A percentile compares a stretch with the other conserved stretches of the same genome.
These are phyloP conservation scores for Platycheirus rosarum DNA, from an alignment of 2,888 invertebrate species.

Conservation along the genomic window DNA sequence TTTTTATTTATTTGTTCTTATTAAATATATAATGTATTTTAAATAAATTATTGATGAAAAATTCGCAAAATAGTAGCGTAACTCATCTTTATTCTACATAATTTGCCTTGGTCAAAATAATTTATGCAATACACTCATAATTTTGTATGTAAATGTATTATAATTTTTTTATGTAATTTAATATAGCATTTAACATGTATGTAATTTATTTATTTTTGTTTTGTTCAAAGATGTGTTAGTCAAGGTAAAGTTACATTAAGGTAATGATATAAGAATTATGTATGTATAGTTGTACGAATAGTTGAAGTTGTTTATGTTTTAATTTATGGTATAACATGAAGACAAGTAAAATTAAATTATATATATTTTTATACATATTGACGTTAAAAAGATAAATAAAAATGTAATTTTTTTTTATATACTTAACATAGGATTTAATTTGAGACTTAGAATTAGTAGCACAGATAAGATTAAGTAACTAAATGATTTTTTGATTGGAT, in stretches of 20 bases:
- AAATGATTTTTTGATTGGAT: slow-evolving; percentile 74
- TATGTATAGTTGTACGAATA: slow-evolving; percentile 66
- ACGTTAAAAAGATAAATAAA: too few species aligned
- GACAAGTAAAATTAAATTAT: background rate
- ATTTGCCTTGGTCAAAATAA: slow-evolving; percentile 69
- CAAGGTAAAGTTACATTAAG: slow-evolving; percentile 70
- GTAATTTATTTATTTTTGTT: slow-evolving; percentile 27
- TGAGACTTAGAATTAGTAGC: slow-evolving; percentile 80
- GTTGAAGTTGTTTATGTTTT: slow-evolving; percentile 22
- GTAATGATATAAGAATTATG: slow-evolving; percentile 67
- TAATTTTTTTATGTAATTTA: slow-evolving; percentile 48
- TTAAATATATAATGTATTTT: slow-evolving; percentile 75
- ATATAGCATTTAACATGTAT: slow-evolving; percentile 43
- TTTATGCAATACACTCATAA: slow-evolving; percentile 51
- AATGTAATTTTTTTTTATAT: slow-evolving; percentile 31
- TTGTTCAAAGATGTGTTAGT: slow-evolving; percentile 49
- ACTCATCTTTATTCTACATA: slow-evolving; percentile 43
- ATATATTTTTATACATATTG: slow-evolving; percentile 51
- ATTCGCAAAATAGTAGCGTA: slow-evolving; percentile 67
- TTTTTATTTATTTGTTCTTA: slow-evolving; percentile 57
- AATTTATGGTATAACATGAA: slow-evolving; percentile 23
- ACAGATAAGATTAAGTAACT: slow-evolving; percentile 77
- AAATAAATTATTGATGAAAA: slow-evolving; percentile 75
- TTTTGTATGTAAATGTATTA: too few species aligned
- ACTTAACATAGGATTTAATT: slow-evolving; percentile 51